Evolutionary conservation across 1,140 invertebrate genomes (phyloP), one percentile per base, ranked within the genome.

Genomic region (Drosophila ogumai): DNA sequence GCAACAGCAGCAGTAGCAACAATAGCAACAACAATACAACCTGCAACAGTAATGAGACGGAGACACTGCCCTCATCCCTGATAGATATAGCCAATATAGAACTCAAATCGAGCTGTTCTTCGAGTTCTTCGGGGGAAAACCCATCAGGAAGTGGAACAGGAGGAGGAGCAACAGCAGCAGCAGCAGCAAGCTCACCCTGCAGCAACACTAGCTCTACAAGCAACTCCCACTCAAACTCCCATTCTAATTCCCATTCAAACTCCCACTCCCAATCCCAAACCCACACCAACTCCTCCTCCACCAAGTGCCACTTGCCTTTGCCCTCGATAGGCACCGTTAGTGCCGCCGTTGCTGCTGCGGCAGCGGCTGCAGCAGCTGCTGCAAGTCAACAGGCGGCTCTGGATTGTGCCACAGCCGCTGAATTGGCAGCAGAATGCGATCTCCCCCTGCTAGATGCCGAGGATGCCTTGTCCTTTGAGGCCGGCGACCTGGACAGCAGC

Each of bases 111-210:
- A 82, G 85, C 81, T 84, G 93, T 50, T 88, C 81, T 78, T 71
- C 91, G 73, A 75, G 95, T 93, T 77, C 93, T 93, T 73, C 93
- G 94, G 75, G 69, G 22, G 69, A 59, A 19, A 69, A 47, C 7
- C 17, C 36, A 10, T 36, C 54, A 34, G 59, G 50, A 25, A 36
- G 28, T 31, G 47, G 47, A 28, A 10, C 47, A 3, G 15, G 47
- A n/a, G 49, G 28, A 34, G 52, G 17, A 19, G 17, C 6, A 60
- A 57, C 57, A 34, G 25, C 76, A n/a, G 38, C 69, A n/a, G 38
- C 69, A 22, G 34, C 68, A n/a, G 50, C 38, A 34, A 54, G 50
- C 36, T 43, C 69, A 9, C 59, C 81, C 61, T 65, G 31, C 38
- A 61, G 41, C 64, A 68, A 41, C 49, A 66, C 46, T 32, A 52